Evolutionary conservation across 2,113 vertebrate genomes (phyloP), one percentile per base, ranked within the genome.

Genomic region (Melanerpes formicivorus): DNA sequence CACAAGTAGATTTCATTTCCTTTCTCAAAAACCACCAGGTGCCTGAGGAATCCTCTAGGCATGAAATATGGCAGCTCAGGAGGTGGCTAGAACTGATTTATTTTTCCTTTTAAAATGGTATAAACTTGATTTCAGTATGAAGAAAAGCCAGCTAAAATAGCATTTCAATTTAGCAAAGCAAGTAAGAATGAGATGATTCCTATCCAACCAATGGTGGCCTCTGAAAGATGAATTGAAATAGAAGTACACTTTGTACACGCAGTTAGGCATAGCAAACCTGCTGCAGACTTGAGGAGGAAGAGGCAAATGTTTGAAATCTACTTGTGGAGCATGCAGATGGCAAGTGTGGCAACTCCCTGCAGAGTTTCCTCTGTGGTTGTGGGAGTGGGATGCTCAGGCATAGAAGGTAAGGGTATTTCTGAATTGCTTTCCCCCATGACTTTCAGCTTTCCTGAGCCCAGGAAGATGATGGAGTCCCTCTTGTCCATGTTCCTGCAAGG

Each of bases 351-450:
- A 86, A 32, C 14, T 12, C 37, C 22, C 7, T 29, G 42, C 22
- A 48, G 59, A 52, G 14, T 23, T 62, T 66, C 25, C 30, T 62
- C 58, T 48, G 16, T 0, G 3, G 25, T 18, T 25, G 2, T 30
- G 30, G 30, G 23, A 75, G 11, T 13, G 13, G 30, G 12, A 52
- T 55, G 27, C 54, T 71, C 0, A 0, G 32, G 21, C 56, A 34
- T 14, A 64, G 25, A 46, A 64, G n/a, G 30, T 46, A 14, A 81
- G 18, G 10, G 6, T 30, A 26, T 78, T 58, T 84, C 66, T 78
- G 27, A 72, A 58, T 32, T 60, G 23, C 5, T 64, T 32, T 34
- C 54, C 22, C 11, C 34, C 18, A 10, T 0, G 6, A 64, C 48
- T 44, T 42, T 48, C 67, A 50, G 19, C 42, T 72, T 87, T 48